Conservation (phyloP, 2,113 vertebrate genomes). For the Hoplias malabaricus region DNA sequence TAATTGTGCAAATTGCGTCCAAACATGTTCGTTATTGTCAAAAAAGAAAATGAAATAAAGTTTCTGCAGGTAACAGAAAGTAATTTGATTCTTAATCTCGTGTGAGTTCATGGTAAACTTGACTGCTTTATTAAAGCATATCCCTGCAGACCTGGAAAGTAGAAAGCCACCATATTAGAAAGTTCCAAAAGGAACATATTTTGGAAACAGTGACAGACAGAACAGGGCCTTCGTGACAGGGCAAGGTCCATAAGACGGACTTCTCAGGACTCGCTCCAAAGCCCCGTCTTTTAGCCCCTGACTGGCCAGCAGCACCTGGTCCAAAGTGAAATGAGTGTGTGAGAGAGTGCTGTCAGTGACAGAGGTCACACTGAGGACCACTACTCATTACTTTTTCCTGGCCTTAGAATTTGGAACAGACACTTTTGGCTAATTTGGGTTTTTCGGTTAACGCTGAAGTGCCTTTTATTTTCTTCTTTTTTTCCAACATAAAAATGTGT, state of each 20-base stretch:
- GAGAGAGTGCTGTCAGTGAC: neutral
- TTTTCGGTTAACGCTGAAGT: neutral
- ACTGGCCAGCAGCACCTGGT: neutral
- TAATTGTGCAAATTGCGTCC: no score
- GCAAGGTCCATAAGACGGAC: neutral
- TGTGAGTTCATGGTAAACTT: no score
- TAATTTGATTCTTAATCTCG: no score
- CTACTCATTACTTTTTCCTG: neutral
- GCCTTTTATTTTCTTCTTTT: neutral
- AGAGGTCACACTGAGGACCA: neutral
- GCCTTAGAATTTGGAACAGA: neutral
- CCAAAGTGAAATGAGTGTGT: neutral
- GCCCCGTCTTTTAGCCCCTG: neutral
- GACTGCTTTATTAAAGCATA: neutral
- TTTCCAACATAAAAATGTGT: neutral
- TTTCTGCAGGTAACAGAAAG: no score
- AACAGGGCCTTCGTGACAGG: slow-evolving; percentile 12
- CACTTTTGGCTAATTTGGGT: neutral
- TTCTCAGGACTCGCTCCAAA: neutral
- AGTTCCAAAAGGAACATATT: neutral
- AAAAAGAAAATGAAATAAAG: no score
- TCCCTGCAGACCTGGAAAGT: neutral
- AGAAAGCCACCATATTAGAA: neutral
- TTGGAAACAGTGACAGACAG: neutral
- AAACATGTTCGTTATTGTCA: no score